Evolutionary conservation across 2,113 vertebrate species (phyloP).

Genomic region (Verasper variegatus): DNA sequence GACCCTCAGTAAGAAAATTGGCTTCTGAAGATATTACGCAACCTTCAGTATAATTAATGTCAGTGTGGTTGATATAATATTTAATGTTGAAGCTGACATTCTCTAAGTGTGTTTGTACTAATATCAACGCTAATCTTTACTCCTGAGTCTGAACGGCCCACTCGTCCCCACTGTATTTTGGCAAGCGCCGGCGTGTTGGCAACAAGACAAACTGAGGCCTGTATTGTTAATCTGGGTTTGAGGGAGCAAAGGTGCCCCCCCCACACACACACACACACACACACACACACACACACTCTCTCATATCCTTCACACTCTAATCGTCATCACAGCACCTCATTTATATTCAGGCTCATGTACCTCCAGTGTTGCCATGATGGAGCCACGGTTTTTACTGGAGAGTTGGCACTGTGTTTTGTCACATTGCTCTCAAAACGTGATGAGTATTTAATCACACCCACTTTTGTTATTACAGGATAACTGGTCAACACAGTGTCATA

Average conservation of each 20-base stretch:
- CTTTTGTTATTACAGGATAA: slow-evolving; percentile 11
- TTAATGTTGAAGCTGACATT: slow-evolving; percentile 25
- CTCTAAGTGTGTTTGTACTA: slow-evolving; percentile 18
- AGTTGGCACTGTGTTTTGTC: slow-evolving; percentile 46
- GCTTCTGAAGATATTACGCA: background rate
- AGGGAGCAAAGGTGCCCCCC: background rate
- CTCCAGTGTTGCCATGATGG: slow-evolving; percentile 5
- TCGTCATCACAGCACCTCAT: slow-evolving; percentile 19
- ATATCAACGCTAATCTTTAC: slow-evolving; percentile 34
- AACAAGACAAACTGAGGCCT: slow-evolving; percentile 14
- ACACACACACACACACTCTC: background rate
- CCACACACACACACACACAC: background rate
- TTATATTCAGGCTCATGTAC: background rate
- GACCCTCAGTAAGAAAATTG: background rate
- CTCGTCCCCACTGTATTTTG: slow-evolving; percentile 10
- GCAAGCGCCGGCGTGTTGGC: slow-evolving; percentile 20
- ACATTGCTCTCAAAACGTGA: slow-evolving; percentile 1
- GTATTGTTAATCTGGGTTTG: slow-evolving; percentile 32
- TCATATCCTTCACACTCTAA: slow-evolving; percentile 29
- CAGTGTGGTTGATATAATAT: slow-evolving; percentile 16
- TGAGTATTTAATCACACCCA: slow-evolving; percentile 41
- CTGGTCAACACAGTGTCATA: slow-evolving; percentile 15
- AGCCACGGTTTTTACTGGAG: slow-evolving; percentile 9
- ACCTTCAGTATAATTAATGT: background rate
- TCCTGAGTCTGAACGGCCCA: slow-evolving; percentile 1